phyloP scores from a whole-genome alignment of 2,888 invertebrate species.

The Coronaproctus castanopsis region DNA sequence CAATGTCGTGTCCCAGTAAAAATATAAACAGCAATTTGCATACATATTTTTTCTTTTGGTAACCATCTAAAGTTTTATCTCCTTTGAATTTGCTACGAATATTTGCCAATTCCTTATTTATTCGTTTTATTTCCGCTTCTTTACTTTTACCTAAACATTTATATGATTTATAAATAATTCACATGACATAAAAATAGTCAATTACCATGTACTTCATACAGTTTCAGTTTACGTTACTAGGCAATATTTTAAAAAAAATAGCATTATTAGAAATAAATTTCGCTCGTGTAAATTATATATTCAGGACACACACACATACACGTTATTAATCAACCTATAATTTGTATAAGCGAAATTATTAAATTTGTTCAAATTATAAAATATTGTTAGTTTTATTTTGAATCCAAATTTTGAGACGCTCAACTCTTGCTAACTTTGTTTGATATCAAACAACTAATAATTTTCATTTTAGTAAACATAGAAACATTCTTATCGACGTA shows the following conservation, averaged over 20 bases:
- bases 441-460: too few species aligned
- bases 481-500: too few species aligned
- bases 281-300: too few species aligned
- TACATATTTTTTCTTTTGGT: slow-evolving; percentile 99
- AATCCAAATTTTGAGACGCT: too few species aligned
- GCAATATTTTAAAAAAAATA: not conserved
- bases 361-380: too few species aligned
- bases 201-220: not conserved
- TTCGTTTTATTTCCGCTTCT: slow-evolving; percentile 98
- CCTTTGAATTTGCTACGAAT: slow-evolving; percentile 99
- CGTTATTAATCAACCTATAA: too few species aligned
- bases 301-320: too few species aligned
- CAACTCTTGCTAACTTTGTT: too few species aligned
- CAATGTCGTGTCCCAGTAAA: slow-evolving; percentile 96
- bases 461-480: too few species aligned
- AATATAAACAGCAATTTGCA: slow-evolving; percentile 99
- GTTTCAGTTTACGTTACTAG: too few species aligned
- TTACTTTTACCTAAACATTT: slow-evolving; percentile 91
- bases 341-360: too few species aligned
- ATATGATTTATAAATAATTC: slow-evolving; percentile 17
- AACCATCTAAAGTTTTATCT: slow-evolving; percentile 98
- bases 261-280: not conserved
- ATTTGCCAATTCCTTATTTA: slow-evolving; percentile 98
- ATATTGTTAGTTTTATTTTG: too few species aligned
- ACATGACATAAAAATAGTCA: slow-evolving; percentile 12